phyloP scores from a whole-genome alignment of 2,797 vertebrate genomes.

The Sphenodon punctatus region DNA sequence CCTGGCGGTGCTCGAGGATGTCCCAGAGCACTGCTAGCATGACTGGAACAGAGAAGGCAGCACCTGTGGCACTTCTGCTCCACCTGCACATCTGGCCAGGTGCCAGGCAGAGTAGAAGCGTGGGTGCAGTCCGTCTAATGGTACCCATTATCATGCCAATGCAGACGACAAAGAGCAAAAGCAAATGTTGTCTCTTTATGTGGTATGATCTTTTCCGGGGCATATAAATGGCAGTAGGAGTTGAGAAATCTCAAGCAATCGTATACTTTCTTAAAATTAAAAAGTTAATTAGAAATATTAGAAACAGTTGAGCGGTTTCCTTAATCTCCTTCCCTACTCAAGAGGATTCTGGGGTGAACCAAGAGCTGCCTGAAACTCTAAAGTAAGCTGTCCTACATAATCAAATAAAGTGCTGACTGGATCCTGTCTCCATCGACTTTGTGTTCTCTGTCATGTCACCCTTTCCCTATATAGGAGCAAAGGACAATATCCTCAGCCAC shows the following conservation, averaged over 20 bases:
- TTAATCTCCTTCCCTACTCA: constrained; percentile 21
- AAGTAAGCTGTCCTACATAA: constrained; percentile 29
- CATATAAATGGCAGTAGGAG: neutral
- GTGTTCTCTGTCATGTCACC: neutral
- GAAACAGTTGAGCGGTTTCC: neutral
- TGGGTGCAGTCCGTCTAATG: too few relatives aligned
- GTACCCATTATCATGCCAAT: too few relatives aligned
- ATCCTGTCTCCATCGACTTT: neutral
- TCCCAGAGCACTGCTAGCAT: too few relatives aligned
- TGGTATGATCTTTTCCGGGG: neutral
- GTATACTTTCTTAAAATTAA: neutral
- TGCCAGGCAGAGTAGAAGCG: too few relatives aligned
- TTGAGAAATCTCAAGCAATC: constrained; percentile 25
- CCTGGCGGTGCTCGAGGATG: too few relatives aligned
- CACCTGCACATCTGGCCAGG: too few relatives aligned
- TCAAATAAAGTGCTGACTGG: constrained; percentile 23
- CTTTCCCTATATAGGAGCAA: neutral
- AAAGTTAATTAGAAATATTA: neutral
- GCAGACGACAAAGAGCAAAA: too few relatives aligned
- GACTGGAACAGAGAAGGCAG: too few relatives aligned
- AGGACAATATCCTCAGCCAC: neutral
- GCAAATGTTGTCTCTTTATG: neutral
- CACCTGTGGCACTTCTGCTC: too few relatives aligned
- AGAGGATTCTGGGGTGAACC: neutral
- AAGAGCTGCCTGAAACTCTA: constrained; percentile 5